phyloP scores from a whole-genome alignment of 37 sponge, comb jelly and placozoan genomes.

The Diacarnus erythraeanus region DNA sequence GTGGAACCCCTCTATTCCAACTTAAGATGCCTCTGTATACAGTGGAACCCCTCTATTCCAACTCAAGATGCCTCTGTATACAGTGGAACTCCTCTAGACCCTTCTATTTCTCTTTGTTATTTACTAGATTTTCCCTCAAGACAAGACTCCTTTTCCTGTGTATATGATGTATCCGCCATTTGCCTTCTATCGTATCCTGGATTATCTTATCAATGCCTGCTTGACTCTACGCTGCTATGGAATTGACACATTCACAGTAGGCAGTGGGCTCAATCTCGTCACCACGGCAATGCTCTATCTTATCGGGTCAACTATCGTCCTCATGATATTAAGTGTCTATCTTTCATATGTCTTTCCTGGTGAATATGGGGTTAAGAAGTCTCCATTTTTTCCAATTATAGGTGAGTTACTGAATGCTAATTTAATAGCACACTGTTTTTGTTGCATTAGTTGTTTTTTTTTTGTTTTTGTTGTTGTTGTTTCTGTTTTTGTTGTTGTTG shows the following conservation, averaged over 20 bases:
- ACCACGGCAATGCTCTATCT: conserved; percentile 73
- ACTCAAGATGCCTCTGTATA: too few relatives aligned
- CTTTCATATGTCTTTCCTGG: conserved; percentile 73
- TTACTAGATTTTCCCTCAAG: conserved; percentile 46
- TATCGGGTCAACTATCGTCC: conserved; percentile 19
- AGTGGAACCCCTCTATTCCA: too few relatives aligned
- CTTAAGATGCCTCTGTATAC: too few relatives aligned
- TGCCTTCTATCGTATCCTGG: conserved; percentile 62
- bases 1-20: too few relatives aligned
- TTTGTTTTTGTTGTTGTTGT: too few relatives aligned
- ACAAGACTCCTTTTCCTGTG: conserved; percentile 58
- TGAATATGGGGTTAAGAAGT: conserved; percentile 77
- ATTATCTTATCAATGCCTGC: conserved; percentile 65
- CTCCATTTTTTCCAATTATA: conserved; percentile 73
- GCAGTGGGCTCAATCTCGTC: conserved; percentile 59
- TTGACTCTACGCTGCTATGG: conserved; percentile 44
- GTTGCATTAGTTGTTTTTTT: too few relatives aligned
- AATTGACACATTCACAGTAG: conserved; percentile 29
- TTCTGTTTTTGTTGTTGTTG: too few relatives aligned
- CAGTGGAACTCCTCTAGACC: too few relatives aligned
- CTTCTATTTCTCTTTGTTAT: neutral
- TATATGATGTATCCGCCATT: conserved; percentile 80
- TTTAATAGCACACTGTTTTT: too few relatives aligned
- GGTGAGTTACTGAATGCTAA: too few relatives aligned
- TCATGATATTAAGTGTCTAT: conserved; percentile 52